These are phyloP conservation scores for Hestina assimilis DNA, from an alignment of 1,140 invertebrate genomes.

Conservation along the genomic window DNA sequence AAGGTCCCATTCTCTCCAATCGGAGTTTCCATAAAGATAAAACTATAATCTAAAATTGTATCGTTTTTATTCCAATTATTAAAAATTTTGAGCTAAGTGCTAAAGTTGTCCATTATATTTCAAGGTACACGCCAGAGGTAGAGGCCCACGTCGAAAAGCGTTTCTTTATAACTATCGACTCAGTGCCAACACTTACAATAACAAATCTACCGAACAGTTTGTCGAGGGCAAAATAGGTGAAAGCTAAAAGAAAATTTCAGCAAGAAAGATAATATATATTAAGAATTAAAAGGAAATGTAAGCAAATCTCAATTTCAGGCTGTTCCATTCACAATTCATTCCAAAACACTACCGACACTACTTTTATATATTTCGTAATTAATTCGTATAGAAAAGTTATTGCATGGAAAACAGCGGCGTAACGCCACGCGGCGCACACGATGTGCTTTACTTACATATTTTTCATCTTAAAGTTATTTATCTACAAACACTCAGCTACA, in stretches of 20 bases:
- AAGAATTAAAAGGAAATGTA: no score
- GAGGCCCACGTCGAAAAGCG: background rate
- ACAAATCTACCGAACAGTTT: background rate
- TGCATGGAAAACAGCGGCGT: constrained; percentile 31
- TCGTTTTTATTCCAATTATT: constrained; percentile 2
- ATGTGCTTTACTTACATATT: constrained; percentile 30
- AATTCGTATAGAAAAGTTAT: constrained; percentile 54
- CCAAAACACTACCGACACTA: constrained; percentile 35
- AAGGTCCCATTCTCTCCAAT: background rate
- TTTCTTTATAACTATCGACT: background rate
- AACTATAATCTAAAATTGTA: constrained; percentile 19
- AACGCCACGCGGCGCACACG: constrained; percentile 20
- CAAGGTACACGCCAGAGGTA: constrained; percentile 7
- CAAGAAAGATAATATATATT: no score
- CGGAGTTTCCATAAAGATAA: constrained; percentile 2
- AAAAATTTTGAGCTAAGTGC: background rate
- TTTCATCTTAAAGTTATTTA: constrained; percentile 12
- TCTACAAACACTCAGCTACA: background rate
- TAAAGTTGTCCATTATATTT: background rate
- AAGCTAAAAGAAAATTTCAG: no score
- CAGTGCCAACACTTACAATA: background rate
- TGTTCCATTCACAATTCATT: no score
- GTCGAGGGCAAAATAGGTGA: no score
- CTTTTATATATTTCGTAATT: constrained; percentile 31
- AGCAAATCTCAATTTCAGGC: no score